Conservation (phyloP, 2,888 invertebrate species). For the Pheosia tremula region DNA sequence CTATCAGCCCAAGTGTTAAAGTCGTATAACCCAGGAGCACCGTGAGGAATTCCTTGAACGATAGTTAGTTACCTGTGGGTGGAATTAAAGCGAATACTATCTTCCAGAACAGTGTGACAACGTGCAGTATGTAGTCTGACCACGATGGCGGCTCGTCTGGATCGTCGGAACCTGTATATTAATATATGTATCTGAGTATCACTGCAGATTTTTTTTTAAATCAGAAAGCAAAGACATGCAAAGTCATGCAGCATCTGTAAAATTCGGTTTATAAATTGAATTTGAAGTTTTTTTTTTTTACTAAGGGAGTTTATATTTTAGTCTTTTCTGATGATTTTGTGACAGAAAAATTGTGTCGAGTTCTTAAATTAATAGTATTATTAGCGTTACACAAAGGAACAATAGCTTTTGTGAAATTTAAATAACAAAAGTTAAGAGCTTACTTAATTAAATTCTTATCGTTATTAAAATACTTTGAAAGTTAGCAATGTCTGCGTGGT, state of each 20-base stretch:
- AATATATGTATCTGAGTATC: neutral
- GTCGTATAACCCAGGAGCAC: too few relatives aligned
- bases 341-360: too few relatives aligned
- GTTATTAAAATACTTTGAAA: neutral
- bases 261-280: too few relatives aligned
- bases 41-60: too few relatives aligned
- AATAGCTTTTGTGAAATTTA: slow-evolving; percentile 2
- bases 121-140: slow-evolving; percentile 97
- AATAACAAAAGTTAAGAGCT: neutral
- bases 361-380: neutral
- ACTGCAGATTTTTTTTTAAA: neutral
- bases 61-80: slow-evolving; percentile 89
- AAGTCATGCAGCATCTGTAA: too few relatives aligned
- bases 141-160: slow-evolving; percentile 92
- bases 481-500: neutral
- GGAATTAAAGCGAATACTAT: slow-evolving; percentile 98
- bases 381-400: neutral
- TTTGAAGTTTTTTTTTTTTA: too few relatives aligned
- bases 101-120: slow-evolving; percentile 99
- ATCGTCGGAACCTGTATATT: slow-evolving; percentile 72
- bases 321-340: too few relatives aligned
- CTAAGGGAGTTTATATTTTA: too few relatives aligned
- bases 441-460: slow-evolving; percentile 3
- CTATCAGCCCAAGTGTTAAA: too few relatives aligned
- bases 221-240: too few relatives aligned